Base-by-base conservation (phyloP, 1,140 invertebrate genomes). In the Ceratina japonica region DNA sequence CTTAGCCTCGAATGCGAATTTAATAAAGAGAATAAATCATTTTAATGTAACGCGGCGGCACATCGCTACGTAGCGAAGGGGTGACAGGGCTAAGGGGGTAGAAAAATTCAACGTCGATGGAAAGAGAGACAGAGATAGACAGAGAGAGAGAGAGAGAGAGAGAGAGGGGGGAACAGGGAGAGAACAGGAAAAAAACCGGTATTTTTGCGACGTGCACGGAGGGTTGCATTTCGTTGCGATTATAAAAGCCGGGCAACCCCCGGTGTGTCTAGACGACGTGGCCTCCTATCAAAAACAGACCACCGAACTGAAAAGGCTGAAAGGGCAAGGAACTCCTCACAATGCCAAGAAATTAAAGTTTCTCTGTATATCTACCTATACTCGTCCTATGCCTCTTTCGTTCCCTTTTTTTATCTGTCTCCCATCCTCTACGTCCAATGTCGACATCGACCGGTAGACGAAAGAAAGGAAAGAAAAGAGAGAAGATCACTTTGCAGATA, bases 291-390 rank as follows among this genome's bases (percentile, higher is more conserved):
- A 88, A 89, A 89, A 89, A 89, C 87, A 89, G 87, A 89, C 87
- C 87, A 86, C 86, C 87, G 81, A 86, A 86, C 80, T 89, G 87
- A 89, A 89, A 89, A 87, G 86, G 80, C 88, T 84, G 87, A 91
- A 91, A 91, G 90, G 90, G 90, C 90, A 91, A 91, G 90, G 90
- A 91, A 91, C 91, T 91, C 87, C 78, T 87, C 82, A 89, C 90
- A 91, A 91, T 91, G 88, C 88, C 86, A 90, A 91, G 88, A 91
- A 90, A 91, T 91, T 91, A 91, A 90, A 91, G 88, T 90, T 91
- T 91, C 87, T 91, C 84, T 89, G 86, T 90, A 88, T 89, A 89
- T 87, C 87, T 87, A 89, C 84, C 89, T 84, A 86, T 87, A 84
- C 82, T 87, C 83, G 83, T 85, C 82, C 75, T 70, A 65, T 83